Conservation (phyloP, 2,113 vertebrate species). For the Montifringilla adamsi region DNA sequence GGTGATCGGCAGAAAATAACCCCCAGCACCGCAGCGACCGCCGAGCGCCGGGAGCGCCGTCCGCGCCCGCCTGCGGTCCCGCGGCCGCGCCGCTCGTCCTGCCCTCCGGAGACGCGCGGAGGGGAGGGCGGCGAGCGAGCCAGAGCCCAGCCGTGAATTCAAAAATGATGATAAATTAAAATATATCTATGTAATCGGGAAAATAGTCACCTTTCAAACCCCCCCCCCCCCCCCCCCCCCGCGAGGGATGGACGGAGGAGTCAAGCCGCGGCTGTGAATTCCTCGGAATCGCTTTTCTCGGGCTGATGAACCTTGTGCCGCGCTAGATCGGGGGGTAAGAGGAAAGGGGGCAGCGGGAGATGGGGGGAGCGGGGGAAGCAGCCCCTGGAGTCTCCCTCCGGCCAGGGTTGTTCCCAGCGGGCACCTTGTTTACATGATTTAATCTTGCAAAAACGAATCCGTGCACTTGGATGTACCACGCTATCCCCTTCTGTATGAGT, state of each 20-base stretch:
- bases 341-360: background rate
- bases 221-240: background rate
- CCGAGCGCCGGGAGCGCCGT: constrained; percentile 53
- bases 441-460: constrained; percentile 75
- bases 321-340: constrained; percentile 44
- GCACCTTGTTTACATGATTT: constrained; percentile 77
- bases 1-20: constrained; percentile 17
- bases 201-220: background rate
- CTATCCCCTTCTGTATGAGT: constrained; percentile 40
- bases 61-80: constrained; percentile 47
- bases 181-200: background rate
- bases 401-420: constrained; percentile 51
- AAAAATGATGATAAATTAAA: background rate
- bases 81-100: constrained; percentile 40
- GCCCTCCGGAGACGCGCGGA: constrained; percentile 42
- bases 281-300: constrained; percentile 4
- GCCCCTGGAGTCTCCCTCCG: constrained; percentile 28
- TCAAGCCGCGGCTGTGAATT: constrained; percentile 17
- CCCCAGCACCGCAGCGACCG: background rate
- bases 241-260: background rate
- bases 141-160: background rate
- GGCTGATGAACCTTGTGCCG: constrained; percentile 48
- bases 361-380: too few species aligned
- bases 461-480: constrained; percentile 78
- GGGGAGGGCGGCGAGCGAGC: constrained; percentile 33